Evolutionary conservation across 2,888 invertebrate species (phyloP).

Genomic region (Mimumesa dahlbomi): DNA sequence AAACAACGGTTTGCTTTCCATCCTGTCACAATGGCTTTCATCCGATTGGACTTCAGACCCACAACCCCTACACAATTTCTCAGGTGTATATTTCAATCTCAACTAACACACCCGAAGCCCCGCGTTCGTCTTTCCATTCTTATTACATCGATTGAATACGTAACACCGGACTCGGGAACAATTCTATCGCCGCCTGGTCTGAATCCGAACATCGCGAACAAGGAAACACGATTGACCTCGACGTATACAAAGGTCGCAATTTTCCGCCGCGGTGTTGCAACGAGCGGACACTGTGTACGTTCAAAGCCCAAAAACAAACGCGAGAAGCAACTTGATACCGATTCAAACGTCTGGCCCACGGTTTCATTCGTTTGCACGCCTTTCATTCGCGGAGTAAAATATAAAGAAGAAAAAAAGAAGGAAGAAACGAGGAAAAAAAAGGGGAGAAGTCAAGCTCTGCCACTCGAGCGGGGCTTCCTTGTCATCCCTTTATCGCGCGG

Average conservation of each 20-base stretch:
- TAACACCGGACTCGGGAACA: too few species aligned
- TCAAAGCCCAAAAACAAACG: background rate
- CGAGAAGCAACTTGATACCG: conserved; percentile 14
- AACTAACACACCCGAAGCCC: too few species aligned
- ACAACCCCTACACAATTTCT: too few species aligned
- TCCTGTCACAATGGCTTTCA: too few species aligned
- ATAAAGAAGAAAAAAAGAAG: background rate
- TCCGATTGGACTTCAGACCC: too few species aligned
- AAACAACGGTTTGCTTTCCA: too few species aligned
- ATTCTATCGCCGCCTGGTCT: too few species aligned
- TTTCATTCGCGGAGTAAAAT: conserved; percentile 28
- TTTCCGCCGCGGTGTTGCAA: background rate
- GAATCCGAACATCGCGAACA: too few species aligned
- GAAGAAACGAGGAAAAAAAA: background rate
- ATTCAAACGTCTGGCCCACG: conserved; percentile 34
- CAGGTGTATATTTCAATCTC: too few species aligned
- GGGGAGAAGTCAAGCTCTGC: conserved; percentile 24
- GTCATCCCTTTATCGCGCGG: conserved; percentile 59
- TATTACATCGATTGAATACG: too few species aligned
- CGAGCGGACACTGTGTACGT: background rate
- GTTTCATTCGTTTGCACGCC: conserved; percentile 53
- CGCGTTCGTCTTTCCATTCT: too few species aligned
- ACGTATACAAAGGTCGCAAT: background rate
- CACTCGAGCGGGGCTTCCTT: conserved; percentile 42
- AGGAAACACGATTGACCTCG: background rate